phyloP scores from a whole-genome alignment of 2,888 invertebrate species.

The Trachelus stipa region DNA sequence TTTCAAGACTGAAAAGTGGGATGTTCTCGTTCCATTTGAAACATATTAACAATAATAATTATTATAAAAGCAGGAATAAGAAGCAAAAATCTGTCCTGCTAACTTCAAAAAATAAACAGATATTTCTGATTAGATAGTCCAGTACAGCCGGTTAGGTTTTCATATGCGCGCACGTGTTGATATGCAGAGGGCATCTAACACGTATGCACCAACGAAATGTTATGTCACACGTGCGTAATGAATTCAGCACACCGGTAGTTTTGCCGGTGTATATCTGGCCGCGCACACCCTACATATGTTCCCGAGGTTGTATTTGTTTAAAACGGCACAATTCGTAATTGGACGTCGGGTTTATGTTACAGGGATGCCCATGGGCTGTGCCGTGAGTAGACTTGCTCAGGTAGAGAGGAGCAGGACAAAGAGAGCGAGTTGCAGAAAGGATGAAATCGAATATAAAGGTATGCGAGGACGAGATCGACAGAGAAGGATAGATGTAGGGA shows the following conservation, averaged over 20 bases:
- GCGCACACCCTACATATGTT: background rate
- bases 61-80: background rate
- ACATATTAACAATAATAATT: background rate
- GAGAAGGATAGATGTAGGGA: background rate
- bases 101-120: background rate
- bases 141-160: background rate
- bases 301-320: background rate
- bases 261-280: background rate
- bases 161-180: background rate
- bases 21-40: too few species aligned
- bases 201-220: background rate
- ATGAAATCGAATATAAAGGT: background rate
- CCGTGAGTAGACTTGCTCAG: background rate
- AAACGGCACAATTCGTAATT: background rate
- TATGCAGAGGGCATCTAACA: background rate
- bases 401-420: background rate
- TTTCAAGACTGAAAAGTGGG: background rate
- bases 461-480: background rate
- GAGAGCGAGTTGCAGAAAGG: background rate
- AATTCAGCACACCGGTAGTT: constrained; percentile 26
- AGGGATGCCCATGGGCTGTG: background rate
- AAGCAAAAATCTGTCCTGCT: background rate
- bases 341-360: background rate
- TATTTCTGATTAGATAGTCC: background rate
- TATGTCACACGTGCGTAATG: constrained; percentile 39